These are phyloP conservation scores for Polypedilum vanderplanki DNA, from an alignment of 1,140 invertebrate genomes.

Conservation along the genomic window DNA sequence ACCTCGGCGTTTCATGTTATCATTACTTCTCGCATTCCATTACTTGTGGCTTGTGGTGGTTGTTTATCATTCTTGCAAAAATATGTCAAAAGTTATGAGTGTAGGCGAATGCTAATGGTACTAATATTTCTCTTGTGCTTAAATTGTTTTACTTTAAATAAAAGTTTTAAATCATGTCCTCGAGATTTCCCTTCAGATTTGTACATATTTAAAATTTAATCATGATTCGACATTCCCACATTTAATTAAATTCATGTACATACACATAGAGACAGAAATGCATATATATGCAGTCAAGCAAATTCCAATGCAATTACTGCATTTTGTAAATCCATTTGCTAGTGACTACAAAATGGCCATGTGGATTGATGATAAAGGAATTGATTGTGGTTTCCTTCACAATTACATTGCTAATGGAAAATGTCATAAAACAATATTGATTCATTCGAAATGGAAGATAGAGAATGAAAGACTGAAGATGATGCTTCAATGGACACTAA, in stretches of 20 bases:
- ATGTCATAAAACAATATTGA: conserved; percentile 13
- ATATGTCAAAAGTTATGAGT: neutral
- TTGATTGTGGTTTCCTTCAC: conserved; percentile 17
- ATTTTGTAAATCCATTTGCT: no score
- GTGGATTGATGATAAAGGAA: neutral
- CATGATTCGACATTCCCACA: neutral
- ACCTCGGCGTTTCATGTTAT: neutral
- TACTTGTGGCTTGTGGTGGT: neutral
- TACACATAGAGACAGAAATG: neutral
- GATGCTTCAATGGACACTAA: no score
- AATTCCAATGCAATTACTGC: conserved; percentile 19
- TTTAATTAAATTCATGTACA: conserved; percentile 20
- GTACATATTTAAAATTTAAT: neutral
- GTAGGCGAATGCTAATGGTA: neutral
- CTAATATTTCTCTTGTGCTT: neutral
- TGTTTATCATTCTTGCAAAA: neutral
- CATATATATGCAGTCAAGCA: no score
- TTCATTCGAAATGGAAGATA: neutral
- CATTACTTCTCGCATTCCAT: neutral
- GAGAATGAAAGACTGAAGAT: no score
- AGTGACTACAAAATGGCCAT: neutral
- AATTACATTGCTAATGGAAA: conserved; percentile 16
- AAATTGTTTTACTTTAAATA: neutral
- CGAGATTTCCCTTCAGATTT: neutral
- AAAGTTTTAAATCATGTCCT: neutral